Base-by-base conservation (phyloP, 2,113 vertebrate species). In the Nesogale talazaci region DNA sequence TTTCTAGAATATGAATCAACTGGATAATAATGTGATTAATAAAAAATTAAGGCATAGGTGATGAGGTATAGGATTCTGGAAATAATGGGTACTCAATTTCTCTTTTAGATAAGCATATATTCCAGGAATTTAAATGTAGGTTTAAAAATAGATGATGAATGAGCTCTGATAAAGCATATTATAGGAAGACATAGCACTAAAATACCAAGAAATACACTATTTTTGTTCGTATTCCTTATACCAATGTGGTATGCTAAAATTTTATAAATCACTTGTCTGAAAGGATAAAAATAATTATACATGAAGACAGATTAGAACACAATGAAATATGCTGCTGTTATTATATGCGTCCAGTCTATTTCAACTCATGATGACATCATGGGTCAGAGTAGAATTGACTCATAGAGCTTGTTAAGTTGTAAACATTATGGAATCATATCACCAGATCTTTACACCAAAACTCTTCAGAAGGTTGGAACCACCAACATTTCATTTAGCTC, bases 41-140 rank as follows among this genome's bases (percentile, higher is more conserved):
- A 75, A 91, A 81, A 85, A 92, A 84, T 78, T 57, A 86, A 88
- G 29, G 29, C 14, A 5, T 93, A 70, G 20, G 31, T 88, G 29
- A 81, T 69, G 38, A 80, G 67, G 22, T 42, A 81, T 10, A 84
- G 19, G 76, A 90, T 88, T 70, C 23, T 63, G 5, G 57, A 87
- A 56, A 2, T 72, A 89, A 70, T 23, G 81, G 12, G 52, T 36
- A 88, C 25, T 69, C 31, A 91, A 65, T 77, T 85, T 63, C 6
- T 80, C 36, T 81, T 38, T 80, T 23, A 87, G 59, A 84, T 63
- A 83, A 75, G 10, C 27, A n/a, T 67, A 12, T 11, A 65, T 22
- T 38, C 2, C 76, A 88, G 23, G 3, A 25, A 29, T 59, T 90
- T 90, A 90, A 87, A 81, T 63, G 59, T 63, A 77, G 36, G 79